These are phyloP conservation scores for Calidris pygmaea DNA, from an alignment of 2,113 vertebrate species.

Conservation along the genomic window DNA sequence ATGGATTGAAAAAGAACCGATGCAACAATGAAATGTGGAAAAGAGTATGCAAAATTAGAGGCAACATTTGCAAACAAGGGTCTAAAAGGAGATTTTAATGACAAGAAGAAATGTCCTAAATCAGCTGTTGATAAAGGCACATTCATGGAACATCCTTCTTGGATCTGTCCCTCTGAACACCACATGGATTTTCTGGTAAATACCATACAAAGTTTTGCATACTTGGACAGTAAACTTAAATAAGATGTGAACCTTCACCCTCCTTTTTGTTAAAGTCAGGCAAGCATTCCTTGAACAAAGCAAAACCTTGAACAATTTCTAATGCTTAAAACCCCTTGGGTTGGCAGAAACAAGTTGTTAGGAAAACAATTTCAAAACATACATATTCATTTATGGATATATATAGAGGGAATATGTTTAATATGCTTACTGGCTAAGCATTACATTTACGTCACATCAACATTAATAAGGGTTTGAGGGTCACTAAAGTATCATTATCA, in stretches of 20 bases:
- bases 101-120: background rate
- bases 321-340: conserved; percentile 15
- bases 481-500: conserved; percentile 21
- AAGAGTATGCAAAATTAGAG: background rate
- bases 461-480: conserved; percentile 13
- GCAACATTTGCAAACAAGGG: background rate
- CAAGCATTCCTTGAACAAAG: background rate
- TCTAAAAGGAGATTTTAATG: background rate
- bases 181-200: background rate
- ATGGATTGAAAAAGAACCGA: background rate
- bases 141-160: fast-evolving
- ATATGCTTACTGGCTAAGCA: background rate
- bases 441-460: background rate
- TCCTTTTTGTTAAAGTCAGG: background rate
- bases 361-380: conserved; percentile 18
- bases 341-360: background rate
- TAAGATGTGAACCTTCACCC: background rate
- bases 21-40: background rate
- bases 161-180: background rate
- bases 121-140: background rate
- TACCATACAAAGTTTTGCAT: background rate
- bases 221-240: background rate
- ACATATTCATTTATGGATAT: conserved; percentile 47
- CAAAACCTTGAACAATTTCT: background rate
- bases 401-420: background rate